Conservation (phyloP, 2,797 vertebrate species). For the Lacerta agilis region DNA sequence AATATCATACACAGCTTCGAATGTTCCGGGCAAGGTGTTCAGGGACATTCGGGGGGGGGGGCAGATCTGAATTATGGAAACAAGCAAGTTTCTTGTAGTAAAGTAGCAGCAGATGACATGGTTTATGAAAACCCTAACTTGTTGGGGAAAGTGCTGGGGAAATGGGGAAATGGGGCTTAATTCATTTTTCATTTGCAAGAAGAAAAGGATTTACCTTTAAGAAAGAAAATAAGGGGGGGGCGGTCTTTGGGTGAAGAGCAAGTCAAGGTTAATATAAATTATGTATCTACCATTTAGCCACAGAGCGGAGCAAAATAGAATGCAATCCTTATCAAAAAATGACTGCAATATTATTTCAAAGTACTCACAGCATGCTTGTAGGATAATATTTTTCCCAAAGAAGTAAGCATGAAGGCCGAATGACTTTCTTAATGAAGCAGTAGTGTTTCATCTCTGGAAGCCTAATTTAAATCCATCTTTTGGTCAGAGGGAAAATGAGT, state of each 20-base stretch:
- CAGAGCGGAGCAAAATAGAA: constrained; percentile 48
- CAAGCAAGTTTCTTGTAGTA: constrained; percentile 28
- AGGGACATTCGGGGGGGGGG: constrained; percentile 36
- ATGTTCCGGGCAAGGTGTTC: constrained; percentile 5
- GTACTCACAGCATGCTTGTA: constrained; percentile 57
- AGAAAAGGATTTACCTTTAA: constrained; percentile 54
- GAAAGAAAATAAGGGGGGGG: constrained; percentile 58
- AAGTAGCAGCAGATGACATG: background rate
- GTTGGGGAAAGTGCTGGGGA: constrained; percentile 12
- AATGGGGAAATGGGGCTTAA: constrained; percentile 34
- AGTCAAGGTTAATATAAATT: constrained; percentile 76
- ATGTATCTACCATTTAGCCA: constrained; percentile 64
- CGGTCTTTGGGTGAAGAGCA: constrained; percentile 65
- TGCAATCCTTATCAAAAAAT: constrained; percentile 61
- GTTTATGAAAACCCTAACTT: constrained; percentile 26
- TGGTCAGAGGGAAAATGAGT: constrained; percentile 57
- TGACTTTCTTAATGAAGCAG: constrained; percentile 56
- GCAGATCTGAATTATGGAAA: constrained; percentile 48
- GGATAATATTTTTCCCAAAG: constrained; percentile 61
- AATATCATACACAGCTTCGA: constrained; percentile 7
- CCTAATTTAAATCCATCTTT: constrained; percentile 61
- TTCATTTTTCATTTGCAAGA: constrained; percentile 57
- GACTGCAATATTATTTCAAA: constrained; percentile 69
- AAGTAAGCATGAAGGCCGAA: constrained; percentile 58
- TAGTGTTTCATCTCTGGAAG: constrained; percentile 57